A percentile compares a stretch with the other conserved stretches of the same genome.
phyloP scores from a whole-genome alignment of 2,888 invertebrate species.

The Synergus gifuensis region DNA sequence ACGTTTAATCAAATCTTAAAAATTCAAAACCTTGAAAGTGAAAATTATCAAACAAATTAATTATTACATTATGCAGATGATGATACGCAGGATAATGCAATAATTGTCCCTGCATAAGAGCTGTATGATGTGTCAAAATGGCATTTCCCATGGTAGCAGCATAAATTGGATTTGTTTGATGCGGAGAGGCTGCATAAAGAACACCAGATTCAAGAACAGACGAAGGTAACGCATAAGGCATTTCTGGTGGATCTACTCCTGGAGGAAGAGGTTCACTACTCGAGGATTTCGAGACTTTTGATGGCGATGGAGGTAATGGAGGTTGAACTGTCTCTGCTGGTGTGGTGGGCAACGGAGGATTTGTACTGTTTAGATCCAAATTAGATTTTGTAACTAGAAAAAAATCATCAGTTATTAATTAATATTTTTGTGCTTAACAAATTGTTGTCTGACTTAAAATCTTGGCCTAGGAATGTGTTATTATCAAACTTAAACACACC shows the following conservation, averaged over 20 bases:
- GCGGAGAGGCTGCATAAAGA: constrained; percentile 67
- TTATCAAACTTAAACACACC: constrained; percentile 41
- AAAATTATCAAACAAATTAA: neutral
- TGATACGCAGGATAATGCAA: constrained; percentile 74
- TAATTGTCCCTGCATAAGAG: constrained; percentile 72
- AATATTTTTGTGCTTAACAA: neutral
- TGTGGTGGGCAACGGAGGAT: constrained; percentile 62
- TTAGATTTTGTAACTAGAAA: constrained; percentile 10
- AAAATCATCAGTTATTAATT: neutral
- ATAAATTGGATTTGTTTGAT: constrained; percentile 70
- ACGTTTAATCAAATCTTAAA: neutral
- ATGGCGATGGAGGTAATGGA: constrained; percentile 51
- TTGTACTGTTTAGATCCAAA: constrained; percentile 14
- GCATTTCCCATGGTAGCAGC: constrained; percentile 70
- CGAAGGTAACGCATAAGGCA: constrained; percentile 70
- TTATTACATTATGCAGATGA: constrained; percentile 69
- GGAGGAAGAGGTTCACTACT: constrained; percentile 79
- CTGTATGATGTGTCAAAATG: constrained; percentile 68
- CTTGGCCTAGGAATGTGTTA: neutral
- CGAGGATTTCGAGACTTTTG: constrained; percentile 40
- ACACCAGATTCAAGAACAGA: constrained; percentile 69
- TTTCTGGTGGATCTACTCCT: constrained; percentile 79
- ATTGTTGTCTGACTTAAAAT: neutral
- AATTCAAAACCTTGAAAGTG: neutral
- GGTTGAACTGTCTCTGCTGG: constrained; percentile 59